Evolutionary conservation across 2,797 vertebrate genomes (phyloP).

Genomic region (Emys orbicularis): DNA sequence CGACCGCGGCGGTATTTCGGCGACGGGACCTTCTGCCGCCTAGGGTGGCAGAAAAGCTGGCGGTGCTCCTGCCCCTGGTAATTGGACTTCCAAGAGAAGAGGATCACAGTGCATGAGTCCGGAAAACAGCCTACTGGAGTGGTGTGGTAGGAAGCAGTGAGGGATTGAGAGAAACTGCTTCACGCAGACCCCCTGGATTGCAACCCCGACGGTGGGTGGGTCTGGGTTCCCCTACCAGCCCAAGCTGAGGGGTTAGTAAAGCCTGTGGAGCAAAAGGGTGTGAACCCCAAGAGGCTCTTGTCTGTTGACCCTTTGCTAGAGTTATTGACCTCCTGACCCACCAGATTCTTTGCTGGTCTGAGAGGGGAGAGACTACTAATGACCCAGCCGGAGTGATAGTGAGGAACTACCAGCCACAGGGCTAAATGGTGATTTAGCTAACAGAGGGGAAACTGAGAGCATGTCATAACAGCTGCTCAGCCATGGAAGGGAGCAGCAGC

Average conservation of each 20-base stretch:
- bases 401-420: neutral
- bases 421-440: neutral
- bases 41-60: too few relatives aligned
- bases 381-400: neutral
- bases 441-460: neutral
- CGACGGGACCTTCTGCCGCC: too few relatives aligned
- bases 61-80: neutral
- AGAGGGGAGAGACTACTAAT: neutral
- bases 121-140: neutral
- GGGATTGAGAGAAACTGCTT: neutral
- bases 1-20: too few relatives aligned
- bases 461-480: neutral
- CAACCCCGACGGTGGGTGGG: too few relatives aligned
- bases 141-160: neutral
- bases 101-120: neutral
- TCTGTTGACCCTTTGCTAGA: neutral
- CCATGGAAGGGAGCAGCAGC: neutral
- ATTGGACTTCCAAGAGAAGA: neutral
- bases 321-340: neutral
- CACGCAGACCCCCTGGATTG: too few relatives aligned
- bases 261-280: neutral
- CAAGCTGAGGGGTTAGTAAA: neutral
- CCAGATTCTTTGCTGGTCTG: neutral
- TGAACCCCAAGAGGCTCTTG: neutral
- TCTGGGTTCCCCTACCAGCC: neutral